These are phyloP conservation scores for Octodon degus DNA, from an alignment of 2,113 vertebrate species.

Conservation along the genomic window DNA sequence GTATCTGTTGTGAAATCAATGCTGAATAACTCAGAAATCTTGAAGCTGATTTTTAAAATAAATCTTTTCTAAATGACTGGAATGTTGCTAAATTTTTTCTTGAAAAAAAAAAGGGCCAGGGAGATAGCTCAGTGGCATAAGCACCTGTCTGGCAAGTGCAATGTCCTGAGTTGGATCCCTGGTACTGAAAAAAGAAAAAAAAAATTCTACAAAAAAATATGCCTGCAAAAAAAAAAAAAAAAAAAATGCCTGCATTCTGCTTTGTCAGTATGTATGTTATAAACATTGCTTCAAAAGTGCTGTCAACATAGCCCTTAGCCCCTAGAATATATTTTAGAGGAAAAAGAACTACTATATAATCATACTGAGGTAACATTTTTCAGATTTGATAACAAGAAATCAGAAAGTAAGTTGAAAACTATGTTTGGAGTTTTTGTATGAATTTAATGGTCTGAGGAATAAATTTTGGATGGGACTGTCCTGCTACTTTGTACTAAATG, in stretches of 20 bases:
- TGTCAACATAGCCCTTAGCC: background rate
- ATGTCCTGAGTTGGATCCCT: too few relatives aligned
- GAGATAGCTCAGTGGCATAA: too few relatives aligned
- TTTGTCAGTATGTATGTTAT: background rate
- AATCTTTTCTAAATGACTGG: background rate
- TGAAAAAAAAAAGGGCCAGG: too few relatives aligned
- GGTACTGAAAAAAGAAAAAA: too few relatives aligned
- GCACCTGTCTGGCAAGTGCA: too few relatives aligned
- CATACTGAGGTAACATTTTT: background rate
- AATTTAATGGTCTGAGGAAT: conserved; percentile 14
- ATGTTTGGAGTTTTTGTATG: background rate
- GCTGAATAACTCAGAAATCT: background rate
- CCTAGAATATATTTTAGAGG: background rate
- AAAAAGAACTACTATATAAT: background rate
- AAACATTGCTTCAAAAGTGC: background rate
- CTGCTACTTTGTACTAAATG: background rate
- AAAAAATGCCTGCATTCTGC: background rate
- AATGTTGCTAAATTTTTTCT: background rate
- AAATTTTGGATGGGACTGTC: conserved; percentile 43
- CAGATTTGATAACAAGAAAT: background rate
- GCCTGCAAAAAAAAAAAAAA: background rate
- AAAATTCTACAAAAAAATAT: background rate
- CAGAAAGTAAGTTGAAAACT: conserved; percentile 10
- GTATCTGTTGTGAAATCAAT: background rate
- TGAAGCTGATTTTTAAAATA: background rate